Base-by-base conservation (phyloP, 1,140 invertebrate genomes). In the Sitophilus oryzae region DNA sequence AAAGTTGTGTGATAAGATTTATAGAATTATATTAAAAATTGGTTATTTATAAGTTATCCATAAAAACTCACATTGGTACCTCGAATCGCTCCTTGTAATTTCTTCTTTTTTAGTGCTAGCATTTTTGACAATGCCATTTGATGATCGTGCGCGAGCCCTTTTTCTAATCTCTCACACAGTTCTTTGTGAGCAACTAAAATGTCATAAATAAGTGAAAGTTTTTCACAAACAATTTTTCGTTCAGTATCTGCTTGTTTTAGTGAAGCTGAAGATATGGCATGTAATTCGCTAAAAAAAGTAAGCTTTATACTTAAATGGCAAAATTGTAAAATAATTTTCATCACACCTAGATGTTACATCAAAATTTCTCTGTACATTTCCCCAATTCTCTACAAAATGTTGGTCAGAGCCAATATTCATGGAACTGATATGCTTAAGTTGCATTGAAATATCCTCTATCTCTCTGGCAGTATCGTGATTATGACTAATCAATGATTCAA, bases 141-240 rank as follows among this genome's bases (percentile, higher is more conserved):
- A 67, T 87, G 84, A 69, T 86, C 84, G 16, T 78, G 75, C 10
- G 80, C 77, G 0, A 86, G 78, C 18, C 83, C 83, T 61, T 81
- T 78, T 66, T 87, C 84, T 61, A 86, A 78, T 52, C 84, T 74
- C 53, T 86, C 84, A 67, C 84, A 86, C 21, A 87, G 65, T 58
- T 83, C 80, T 68, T 75, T 78, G 59, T 84, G 83, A 2, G 79
- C 79, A 8, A 75, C 67, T 16, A 86, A 69, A 50, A 85, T 73
- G 65, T 85, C 84, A 16, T 82, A 68, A 1, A 86, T 75, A 2
- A 84, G 69, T 56, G 79, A 77, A 37, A 86, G 64, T 58, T 77
- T 74, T 60, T 85, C 83, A 59, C 81, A 81, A 4, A 85, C 72
- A 19, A 75, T 76, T 19, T 78, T 78, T 60, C 71, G 67, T 56